Evolutionary conservation across 1,140 invertebrate species (phyloP).

Genomic region (Nylanderia fulva): DNA sequence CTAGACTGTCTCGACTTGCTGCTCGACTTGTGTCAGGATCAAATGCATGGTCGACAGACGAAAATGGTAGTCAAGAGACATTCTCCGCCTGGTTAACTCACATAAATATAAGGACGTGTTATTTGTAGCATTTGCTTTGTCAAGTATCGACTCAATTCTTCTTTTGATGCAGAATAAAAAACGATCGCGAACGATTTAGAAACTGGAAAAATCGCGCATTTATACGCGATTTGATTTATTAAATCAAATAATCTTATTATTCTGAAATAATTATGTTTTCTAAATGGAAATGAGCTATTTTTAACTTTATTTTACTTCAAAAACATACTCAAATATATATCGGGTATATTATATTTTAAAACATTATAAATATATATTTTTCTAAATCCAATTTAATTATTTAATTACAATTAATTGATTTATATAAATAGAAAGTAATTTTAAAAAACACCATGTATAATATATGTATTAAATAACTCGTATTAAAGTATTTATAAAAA

Average conservation of each 20-base stretch:
- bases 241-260: too few species aligned
- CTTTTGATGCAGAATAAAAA: not conserved
- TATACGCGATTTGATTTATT: not conserved
- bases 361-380: not conserved
- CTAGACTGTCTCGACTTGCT: constrained; percentile 63
- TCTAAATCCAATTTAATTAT: not conserved
- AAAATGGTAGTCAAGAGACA: constrained; percentile 71
- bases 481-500: too few species aligned
- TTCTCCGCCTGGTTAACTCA: constrained; percentile 62
- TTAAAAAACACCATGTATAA: not conserved
- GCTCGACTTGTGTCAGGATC: constrained; percentile 78
- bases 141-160: constrained; percentile 17
- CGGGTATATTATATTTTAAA: too few species aligned
- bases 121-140: constrained; percentile 71
- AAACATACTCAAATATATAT: too few species aligned
- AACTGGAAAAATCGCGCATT: constrained; percentile 32
- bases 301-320: not conserved
- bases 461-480: too few species aligned
- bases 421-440: not conserved
- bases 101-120: constrained; percentile 72
- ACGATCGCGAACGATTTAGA: not conserved
- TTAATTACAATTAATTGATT: not conserved
- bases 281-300: too few species aligned
- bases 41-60: constrained; percentile 58
- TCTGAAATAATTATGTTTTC: too few species aligned